A percentile compares a stretch with the other conserved stretches of the same genome.
Conservation (phyloP, 1,140 invertebrate species). For the Conus betulinus region DNA sequence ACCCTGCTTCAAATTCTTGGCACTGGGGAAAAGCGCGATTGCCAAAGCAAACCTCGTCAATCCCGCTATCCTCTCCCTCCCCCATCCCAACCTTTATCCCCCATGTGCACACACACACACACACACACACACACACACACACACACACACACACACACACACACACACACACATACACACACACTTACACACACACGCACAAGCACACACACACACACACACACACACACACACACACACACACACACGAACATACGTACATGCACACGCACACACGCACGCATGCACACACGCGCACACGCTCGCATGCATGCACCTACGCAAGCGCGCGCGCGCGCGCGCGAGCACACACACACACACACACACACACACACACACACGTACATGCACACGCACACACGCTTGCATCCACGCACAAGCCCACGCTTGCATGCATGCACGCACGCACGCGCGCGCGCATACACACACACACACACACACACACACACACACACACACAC, state of each 20-base stretch:
- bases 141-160: too few species aligned
- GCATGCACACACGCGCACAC: not conserved
- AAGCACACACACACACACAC: not conserved
- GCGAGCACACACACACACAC: not conserved
- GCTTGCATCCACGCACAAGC: not conserved
- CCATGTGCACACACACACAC: too few species aligned
- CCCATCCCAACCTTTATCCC: too few species aligned
- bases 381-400: not conserved
- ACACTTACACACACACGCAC: too few species aligned
- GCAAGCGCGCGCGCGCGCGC: too few species aligned
- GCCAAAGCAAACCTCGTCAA: too few species aligned
- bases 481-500: constrained; percentile 10
- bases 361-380: not conserved
- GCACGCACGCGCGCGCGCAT: not conserved
- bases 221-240: not conserved
- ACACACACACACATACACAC: too few species aligned
- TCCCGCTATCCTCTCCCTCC: too few species aligned
- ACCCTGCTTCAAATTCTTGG: too few species aligned
- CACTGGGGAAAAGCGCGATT: too few species aligned
- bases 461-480: constrained; percentile 4
- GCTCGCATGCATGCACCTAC: not conserved
- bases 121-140: too few species aligned
- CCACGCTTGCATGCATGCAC: not conserved
- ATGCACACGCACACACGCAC: not conserved
- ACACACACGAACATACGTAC: not conserved